Conservation (phyloP, 2,113 vertebrate genomes). For the Ceuthmochares aereus region DNA sequence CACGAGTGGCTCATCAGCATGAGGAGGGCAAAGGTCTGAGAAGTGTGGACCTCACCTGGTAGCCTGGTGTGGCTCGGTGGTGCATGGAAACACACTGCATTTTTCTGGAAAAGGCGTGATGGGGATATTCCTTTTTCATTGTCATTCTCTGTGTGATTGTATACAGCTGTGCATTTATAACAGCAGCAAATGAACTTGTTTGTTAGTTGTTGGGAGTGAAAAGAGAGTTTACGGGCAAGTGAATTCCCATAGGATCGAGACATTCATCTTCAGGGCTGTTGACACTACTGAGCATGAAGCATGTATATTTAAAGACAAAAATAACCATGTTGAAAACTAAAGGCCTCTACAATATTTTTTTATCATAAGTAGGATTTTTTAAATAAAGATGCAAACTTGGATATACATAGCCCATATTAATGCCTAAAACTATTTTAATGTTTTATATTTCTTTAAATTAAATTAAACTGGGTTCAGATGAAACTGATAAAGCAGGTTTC, state of each 20-base stretch:
- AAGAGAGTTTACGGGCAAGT: background rate
- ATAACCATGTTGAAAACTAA: background rate
- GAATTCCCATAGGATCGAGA: background rate
- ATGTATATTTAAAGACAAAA: background rate
- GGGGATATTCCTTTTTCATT: background rate
- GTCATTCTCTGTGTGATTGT: fast-evolving
- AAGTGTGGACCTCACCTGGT: fast-evolving
- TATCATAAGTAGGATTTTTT: background rate
- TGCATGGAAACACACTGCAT: fast-evolving
- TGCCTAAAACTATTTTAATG: background rate
- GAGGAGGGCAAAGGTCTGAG: background rate
- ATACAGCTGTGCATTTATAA: background rate
- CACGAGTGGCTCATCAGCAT: fast-evolving
- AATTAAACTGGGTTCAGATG: background rate
- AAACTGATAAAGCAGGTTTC: background rate
- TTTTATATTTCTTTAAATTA: background rate
- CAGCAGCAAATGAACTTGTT: background rate
- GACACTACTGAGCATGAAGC: background rate
- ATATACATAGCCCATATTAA: background rate
- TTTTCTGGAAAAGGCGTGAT: background rate
- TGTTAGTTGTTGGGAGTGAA: background rate
- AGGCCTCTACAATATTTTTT: background rate
- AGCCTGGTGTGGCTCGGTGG: background rate
- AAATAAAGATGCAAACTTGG: background rate
- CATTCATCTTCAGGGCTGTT: background rate